Conservation (phyloP, 2,888 invertebrate genomes). For the Himalopsyche kuldschensis region DNA sequence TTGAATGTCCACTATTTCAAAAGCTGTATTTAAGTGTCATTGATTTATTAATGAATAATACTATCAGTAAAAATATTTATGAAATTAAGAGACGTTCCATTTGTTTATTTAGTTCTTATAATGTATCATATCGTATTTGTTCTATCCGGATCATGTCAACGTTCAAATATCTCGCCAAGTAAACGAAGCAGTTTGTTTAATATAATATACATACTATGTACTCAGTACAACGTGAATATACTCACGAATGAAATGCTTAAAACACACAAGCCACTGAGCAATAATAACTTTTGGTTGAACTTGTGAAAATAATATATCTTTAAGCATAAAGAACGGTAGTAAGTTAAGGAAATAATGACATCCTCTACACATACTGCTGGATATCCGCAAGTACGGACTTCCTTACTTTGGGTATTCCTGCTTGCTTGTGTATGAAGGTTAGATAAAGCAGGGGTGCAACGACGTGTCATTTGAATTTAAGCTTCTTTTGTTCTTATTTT, state of each 20-base stretch:
- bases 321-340: not conserved
- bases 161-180: not conserved
- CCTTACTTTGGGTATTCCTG: not conserved
- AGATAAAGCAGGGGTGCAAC: not conserved
- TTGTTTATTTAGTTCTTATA: no score
- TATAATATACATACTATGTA: no score
- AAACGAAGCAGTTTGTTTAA: not conserved
- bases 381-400: not conserved
- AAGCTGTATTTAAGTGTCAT: no score
- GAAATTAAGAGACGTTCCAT: no score
- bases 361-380: not conserved
- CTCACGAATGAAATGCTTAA: not conserved
- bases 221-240: not conserved
- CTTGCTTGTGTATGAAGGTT: not conserved
- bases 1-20: no score
- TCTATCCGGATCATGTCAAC: not conserved
- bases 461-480: not conserved
- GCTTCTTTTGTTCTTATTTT: no score
- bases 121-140: not conserved
- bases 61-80: no score
- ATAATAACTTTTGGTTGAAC: not conserved
- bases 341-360: not conserved
- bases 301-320: not conserved
- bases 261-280: not conserved
- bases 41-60: no score